phyloP scores from a whole-genome alignment of 2,113 vertebrate genomes.

The Trichomycterus rosablanca region DNA sequence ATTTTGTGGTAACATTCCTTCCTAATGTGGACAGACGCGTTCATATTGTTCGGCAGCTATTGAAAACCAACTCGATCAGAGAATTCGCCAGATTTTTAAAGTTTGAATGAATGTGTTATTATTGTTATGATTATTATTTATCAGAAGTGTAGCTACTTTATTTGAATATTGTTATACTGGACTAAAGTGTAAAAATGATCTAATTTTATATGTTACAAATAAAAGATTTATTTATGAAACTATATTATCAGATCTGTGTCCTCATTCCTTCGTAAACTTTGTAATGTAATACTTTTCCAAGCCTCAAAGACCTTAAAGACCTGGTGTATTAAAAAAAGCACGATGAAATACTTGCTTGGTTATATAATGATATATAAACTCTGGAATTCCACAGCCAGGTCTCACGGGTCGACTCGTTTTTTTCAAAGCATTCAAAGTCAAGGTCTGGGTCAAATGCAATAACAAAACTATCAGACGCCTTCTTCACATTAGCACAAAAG shows the following conservation, averaged over 20 bases:
- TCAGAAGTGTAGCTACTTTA: conserved; percentile 90
- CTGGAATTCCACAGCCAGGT: conserved; percentile 61
- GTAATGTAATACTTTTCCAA: no score
- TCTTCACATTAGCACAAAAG: conserved; percentile 30
- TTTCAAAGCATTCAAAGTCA: conserved; percentile 78
- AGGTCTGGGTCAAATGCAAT: conserved; percentile 81
- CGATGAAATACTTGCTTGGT: conserved; percentile 31
- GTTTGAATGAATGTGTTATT: conserved; percentile 81
- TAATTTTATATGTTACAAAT: conserved; percentile 99
- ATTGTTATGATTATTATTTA: conserved; percentile 91
- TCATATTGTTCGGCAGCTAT: conserved; percentile 90
- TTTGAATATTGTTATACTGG: conserved; percentile 91
- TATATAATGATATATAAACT: conserved; percentile 58
- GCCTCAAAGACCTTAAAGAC: not conserved
- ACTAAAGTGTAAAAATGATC: conserved; percentile 98
- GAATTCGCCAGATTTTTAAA: conserved; percentile 82
- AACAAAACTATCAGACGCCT: conserved; percentile 76
- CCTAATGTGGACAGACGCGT: conserved; percentile 79
- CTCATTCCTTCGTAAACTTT: conserved; percentile 3
- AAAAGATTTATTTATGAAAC: conserved; percentile 98
- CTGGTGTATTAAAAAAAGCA: not conserved
- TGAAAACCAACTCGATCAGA: conserved; percentile 64
- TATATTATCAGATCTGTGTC: conserved; percentile 45
- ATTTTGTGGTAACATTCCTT: conserved; percentile 74
- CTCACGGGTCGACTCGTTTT: conserved; percentile 69